A percentile compares a stretch with the other conserved stretches of the same genome.
Conservation (phyloP, 2,888 invertebrate genomes). For the Phengaris alcon region DNA sequence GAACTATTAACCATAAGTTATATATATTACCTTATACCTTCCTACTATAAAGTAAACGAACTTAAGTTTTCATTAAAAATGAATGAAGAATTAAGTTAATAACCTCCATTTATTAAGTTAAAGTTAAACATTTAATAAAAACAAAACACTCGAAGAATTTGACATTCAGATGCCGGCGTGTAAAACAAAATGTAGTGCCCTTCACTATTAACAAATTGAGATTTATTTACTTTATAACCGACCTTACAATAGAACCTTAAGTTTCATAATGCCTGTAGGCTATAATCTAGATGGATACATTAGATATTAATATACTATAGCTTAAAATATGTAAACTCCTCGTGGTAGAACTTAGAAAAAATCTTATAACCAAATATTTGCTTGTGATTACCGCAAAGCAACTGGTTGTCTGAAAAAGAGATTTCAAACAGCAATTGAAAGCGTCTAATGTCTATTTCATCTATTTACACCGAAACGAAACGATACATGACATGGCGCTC, state of each 20-base stretch:
- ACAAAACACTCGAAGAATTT: conserved; percentile 23
- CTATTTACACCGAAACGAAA: no score
- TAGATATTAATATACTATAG: neutral
- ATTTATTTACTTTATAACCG: conserved; percentile 17
- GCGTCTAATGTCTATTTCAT: no score
- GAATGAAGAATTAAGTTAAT: neutral
- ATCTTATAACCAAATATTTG: no score
- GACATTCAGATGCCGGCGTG: conserved; percentile 21
- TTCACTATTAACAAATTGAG: conserved; percentile 24
- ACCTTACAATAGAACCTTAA: neutral
- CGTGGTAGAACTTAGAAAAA: no score
- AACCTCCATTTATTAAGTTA: neutral
- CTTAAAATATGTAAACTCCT: no score
- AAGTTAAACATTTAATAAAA: neutral
- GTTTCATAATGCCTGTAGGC: conserved; percentile 15
- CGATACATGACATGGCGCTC: no score
- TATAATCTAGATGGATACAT: neutral
- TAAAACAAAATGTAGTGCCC: conserved; percentile 13
- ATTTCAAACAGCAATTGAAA: no score
- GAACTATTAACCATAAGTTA: no score
- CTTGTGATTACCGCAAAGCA: no score
- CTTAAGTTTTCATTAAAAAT: neutral
- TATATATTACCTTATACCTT: no score
- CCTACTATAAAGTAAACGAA: no score
- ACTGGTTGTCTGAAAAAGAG: no score